Evolutionary conservation across 2,888 invertebrate species (phyloP).

Genomic region (Mactromeris polynyma): DNA sequence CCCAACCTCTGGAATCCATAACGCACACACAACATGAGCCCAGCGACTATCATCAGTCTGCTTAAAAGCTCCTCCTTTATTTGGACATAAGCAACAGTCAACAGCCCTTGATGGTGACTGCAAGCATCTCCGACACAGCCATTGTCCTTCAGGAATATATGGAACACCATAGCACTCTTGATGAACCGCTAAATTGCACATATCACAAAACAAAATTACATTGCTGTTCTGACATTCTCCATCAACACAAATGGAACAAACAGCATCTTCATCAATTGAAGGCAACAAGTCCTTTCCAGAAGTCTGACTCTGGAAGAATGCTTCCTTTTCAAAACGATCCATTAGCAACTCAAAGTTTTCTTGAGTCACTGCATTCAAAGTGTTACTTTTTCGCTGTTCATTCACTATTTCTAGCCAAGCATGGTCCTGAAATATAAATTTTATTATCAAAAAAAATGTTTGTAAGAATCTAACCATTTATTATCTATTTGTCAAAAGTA

Average conservation of each 20-base stretch:
- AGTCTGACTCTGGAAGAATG: constrained; percentile 88
- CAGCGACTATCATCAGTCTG: constrained; percentile 98
- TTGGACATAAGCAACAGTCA: constrained; percentile 99
- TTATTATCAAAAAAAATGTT: not conserved
- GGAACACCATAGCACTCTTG: constrained; percentile 99
- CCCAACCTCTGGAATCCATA: constrained; percentile 98
- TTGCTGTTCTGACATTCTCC: constrained; percentile 99
- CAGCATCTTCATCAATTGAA: constrained; percentile 97
- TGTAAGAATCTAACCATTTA: too few species aligned
- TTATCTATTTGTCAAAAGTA: too few species aligned
- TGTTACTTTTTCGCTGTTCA: constrained; percentile 90
- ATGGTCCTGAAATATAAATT: constrained; percentile 90
- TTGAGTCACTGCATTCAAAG: constrained; percentile 92
- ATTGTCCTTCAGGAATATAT: constrained; percentile 98
- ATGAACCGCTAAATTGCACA: constrained; percentile 99
- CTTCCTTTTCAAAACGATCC: constrained; percentile 99
- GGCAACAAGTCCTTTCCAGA: constrained; percentile 90
- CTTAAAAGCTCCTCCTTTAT: constrained; percentile 99
- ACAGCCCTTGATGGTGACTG: constrained; percentile 98
- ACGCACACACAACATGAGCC: constrained; percentile 99
- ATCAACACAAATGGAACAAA: constrained; percentile 99
- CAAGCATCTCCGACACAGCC: constrained; percentile 98
- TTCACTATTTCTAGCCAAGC: constrained; percentile 97
- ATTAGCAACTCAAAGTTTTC: constrained; percentile 97
- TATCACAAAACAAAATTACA: constrained; percentile 99